These are phyloP conservation scores for Catagonus wagneri DNA, from an alignment of 2,113 vertebrate species.

Conservation along the genomic window DNA sequence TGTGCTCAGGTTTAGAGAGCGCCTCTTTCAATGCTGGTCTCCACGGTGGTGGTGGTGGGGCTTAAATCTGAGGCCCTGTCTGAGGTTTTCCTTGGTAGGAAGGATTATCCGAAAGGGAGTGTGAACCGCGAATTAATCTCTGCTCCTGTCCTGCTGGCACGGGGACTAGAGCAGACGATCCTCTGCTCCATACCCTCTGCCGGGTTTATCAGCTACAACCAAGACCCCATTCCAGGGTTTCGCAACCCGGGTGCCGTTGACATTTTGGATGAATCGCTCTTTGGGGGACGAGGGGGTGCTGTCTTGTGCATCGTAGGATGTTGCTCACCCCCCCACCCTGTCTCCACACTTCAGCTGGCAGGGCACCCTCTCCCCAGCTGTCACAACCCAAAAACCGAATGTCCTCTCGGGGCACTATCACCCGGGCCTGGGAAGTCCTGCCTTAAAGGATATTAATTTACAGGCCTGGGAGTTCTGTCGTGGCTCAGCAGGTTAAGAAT, in stretches of 20 bases:
- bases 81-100: background rate
- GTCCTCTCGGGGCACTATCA: too few relatives aligned
- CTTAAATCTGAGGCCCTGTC: background rate
- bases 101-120: background rate
- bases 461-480: too few relatives aligned
- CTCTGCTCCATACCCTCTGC: background rate
- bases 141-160: too few relatives aligned
- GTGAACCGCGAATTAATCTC: background rate
- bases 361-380: background rate
- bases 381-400: background rate
- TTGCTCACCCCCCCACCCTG: too few relatives aligned
- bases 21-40: background rate
- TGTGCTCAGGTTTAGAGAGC: background rate
- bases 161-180: background rate
- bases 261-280: background rate
- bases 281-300: background rate
- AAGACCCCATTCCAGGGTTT: background rate
- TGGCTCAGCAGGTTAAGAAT: too few relatives aligned
- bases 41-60: too few relatives aligned
- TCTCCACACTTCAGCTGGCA: rapidly evolving
- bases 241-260: too few relatives aligned
- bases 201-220: background rate
- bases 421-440: background rate
- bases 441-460: background rate
- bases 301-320: too few relatives aligned